A percentile compares a stretch with the other conserved stretches of the same genome.
phyloP scores from a whole-genome alignment of 2,797 vertebrate species.

The Eleutherodactylus coqui region DNA sequence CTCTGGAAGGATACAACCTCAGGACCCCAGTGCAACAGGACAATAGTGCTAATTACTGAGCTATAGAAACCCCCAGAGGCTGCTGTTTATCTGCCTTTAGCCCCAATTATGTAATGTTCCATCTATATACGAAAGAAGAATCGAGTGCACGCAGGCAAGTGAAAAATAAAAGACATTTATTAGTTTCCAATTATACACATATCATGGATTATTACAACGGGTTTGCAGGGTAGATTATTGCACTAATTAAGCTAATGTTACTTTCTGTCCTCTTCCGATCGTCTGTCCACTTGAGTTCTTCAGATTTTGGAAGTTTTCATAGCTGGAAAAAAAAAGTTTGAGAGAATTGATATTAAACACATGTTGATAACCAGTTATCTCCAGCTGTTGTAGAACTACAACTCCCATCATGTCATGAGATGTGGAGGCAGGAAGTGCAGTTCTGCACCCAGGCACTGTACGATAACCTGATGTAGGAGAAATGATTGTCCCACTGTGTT shows the following conservation, averaged over 20 bases:
- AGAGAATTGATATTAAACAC: neutral
- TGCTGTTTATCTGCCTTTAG: neutral
- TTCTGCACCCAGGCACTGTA: too few relatives aligned
- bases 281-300: slow-evolving; percentile 73
- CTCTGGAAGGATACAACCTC: too few relatives aligned
- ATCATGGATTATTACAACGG: neutral
- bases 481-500: too few relatives aligned
- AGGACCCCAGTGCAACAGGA: too few relatives aligned
- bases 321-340: slow-evolving; percentile 74
- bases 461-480: too few relatives aligned
- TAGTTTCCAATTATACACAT: slow-evolving; percentile 8
- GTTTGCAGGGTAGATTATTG: neutral
- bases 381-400: too few relatives aligned
- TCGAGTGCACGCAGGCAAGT: neutral
- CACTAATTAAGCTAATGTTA: slow-evolving; percentile 85
- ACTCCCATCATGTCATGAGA: too few relatives aligned
- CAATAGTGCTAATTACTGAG: too few relatives aligned
- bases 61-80: too few relatives aligned
- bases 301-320: slow-evolving; percentile 83
- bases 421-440: too few relatives aligned
- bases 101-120: neutral
- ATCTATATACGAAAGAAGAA: neutral
- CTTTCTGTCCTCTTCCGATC: slow-evolving; percentile 86
- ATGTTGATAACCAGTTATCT: too few relatives aligned
- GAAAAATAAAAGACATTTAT: slow-evolving; percentile 58